Evolutionary conservation across 2,797 vertebrate species (phyloP).

Genomic region (Alfaro cultratus): DNA sequence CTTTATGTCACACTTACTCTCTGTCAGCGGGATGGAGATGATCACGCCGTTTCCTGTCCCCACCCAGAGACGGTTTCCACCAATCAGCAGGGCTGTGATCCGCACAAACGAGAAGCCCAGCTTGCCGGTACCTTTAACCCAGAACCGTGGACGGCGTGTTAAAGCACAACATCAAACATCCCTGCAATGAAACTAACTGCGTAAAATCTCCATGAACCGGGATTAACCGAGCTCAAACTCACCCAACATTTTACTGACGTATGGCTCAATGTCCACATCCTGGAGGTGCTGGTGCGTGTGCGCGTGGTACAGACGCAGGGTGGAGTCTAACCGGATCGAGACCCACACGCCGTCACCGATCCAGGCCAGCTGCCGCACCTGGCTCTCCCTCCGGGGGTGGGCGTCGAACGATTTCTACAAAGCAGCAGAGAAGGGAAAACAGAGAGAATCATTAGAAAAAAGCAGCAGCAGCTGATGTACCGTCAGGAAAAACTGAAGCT

Average conservation of each 20-base stretch:
- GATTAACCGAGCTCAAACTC: slow-evolving; percentile 42
- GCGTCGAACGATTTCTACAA: slow-evolving; percentile 95
- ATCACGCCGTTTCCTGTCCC: slow-evolving; percentile 97
- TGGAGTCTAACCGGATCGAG: slow-evolving; percentile 96
- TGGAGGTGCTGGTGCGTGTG: slow-evolving; percentile 97
- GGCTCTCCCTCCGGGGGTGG: slow-evolving; percentile 95
- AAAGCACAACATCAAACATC: background rate
- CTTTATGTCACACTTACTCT: slow-evolving; percentile 82
- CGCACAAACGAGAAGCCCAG: slow-evolving; percentile 97
- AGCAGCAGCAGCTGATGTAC: no score
- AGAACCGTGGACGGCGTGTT: background rate
- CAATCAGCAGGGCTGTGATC: slow-evolving; percentile 96
- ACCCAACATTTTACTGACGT: slow-evolving; percentile 99
- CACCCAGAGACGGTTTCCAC: slow-evolving; percentile 97
- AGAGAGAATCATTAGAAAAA: background rate
- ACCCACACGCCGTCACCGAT: slow-evolving; percentile 98
- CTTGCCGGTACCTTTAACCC: slow-evolving; percentile 90
- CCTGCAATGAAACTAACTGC: no score
- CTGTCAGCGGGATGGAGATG: slow-evolving; percentile 97
- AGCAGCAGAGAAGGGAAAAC: background rate
- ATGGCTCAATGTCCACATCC: slow-evolving; percentile 97
- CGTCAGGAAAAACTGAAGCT: background rate
- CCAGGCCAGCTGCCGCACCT: slow-evolving; percentile 96
- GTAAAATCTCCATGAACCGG: background rate
- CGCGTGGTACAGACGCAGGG: slow-evolving; percentile 93